Conservation (phyloP, 2,888 invertebrate species). For the Polydrusus tereticollis region DNA sequence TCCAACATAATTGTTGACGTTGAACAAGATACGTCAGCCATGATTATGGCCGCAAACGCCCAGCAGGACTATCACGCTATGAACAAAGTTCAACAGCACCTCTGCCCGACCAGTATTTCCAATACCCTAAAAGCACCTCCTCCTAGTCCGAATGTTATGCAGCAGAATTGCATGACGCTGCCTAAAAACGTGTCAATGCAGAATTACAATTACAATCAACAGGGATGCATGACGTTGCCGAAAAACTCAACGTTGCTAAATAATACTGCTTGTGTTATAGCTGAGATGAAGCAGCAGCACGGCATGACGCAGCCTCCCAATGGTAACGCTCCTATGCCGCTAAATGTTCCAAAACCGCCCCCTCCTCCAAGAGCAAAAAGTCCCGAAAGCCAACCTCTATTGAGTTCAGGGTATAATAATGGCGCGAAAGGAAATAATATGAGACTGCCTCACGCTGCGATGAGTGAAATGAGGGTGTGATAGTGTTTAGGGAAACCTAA, state of each 20-base stretch:
- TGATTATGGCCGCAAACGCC: conserved; percentile 71
- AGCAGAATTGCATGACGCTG: conserved; percentile 67
- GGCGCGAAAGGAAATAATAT: conserved; percentile 68
- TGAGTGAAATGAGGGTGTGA: conserved; percentile 94
- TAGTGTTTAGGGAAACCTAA: conserved; percentile 59
- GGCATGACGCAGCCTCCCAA: conserved; percentile 73
- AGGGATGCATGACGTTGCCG: conserved; percentile 71
- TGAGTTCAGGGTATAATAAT: conserved; percentile 65
- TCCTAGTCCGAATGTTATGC: conserved; percentile 69
- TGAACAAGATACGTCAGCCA: conserved; percentile 77
- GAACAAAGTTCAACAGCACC: conserved; percentile 71
- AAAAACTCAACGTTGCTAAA: conserved; percentile 71
- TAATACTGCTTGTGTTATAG: conserved; percentile 70
- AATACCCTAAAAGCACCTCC: conserved; percentile 75
- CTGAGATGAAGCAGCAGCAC: conserved; percentile 72
- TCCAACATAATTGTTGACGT: conserved; percentile 88
- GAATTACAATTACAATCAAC: conserved; percentile 62
- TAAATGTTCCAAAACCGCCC: conserved; percentile 72
- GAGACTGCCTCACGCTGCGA: conserved; percentile 84
- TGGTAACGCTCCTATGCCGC: conserved; percentile 71
- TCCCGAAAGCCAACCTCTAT: conserved; percentile 71
- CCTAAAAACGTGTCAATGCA: conserved; percentile 70
- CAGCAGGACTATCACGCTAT: conserved; percentile 65
- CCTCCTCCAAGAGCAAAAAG: conserved; percentile 72
- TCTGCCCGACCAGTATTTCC: conserved; percentile 68